These are phyloP conservation scores for Panagrolaimus sp. DNA, from an alignment of 1,140 invertebrate species.

Conservation along the genomic window DNA sequence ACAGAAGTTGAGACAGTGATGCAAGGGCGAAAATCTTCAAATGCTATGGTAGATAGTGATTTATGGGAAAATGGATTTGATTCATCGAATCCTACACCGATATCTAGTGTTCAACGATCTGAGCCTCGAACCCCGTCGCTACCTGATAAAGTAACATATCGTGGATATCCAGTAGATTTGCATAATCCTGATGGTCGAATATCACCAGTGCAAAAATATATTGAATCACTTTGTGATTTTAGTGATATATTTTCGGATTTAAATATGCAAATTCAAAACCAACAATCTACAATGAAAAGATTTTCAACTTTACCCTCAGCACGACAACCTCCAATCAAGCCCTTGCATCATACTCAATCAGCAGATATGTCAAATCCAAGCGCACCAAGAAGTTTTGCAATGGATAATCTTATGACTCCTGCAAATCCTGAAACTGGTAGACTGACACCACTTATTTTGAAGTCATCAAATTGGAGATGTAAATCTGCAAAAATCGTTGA, in stretches of 20 bases:
- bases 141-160: background rate
- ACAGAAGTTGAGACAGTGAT: slow-evolving; percentile 4
- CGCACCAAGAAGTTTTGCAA: background rate
- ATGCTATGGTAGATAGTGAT: background rate
- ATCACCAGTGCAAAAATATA: background rate
- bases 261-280: background rate
- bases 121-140: background rate
- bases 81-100: background rate
- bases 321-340: background rate
- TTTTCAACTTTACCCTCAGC: background rate
- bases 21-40: background rate
- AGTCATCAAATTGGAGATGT: slow-evolving; percentile 13
- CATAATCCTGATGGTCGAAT: background rate
- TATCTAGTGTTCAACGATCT: background rate
- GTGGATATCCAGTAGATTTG: background rate
- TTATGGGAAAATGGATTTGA: background rate
- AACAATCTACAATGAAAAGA: too few species aligned
- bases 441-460: background rate
- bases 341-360: background rate
- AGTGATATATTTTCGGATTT: slow-evolving; percentile 5
- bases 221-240: background rate
- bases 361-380: too few species aligned
- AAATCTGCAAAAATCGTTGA: background rate
- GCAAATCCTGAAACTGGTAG: background rate
- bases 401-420: background rate